Base-by-base conservation (phyloP, 2,888 invertebrate species). In the Lasioglossum marginatum region DNA sequence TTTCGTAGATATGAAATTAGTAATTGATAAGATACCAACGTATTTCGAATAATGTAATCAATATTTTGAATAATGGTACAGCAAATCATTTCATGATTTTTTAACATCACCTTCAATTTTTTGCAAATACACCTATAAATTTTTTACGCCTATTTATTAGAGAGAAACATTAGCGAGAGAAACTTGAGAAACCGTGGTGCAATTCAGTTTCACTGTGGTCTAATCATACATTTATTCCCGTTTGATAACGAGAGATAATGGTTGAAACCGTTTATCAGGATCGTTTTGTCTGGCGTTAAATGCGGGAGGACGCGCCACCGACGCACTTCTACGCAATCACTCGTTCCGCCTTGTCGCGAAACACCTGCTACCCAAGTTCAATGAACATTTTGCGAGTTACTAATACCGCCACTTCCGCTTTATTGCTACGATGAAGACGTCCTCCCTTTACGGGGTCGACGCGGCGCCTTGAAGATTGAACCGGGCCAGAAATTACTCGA, bases 381-480 rank as follows among this genome's bases (percentile, higher is more conserved):
- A 76, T 77, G 84, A 73, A 79, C 81, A 76, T 75, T 79, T 82
- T 60, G 71, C 57, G 76, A 82, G 82, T 82, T 81, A 77, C 82
- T 81, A 87, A 87, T 87, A 82, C 75, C 81, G 60, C 77, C 63
- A 80, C 76, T 87, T 79, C 81, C 84, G 75, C 79, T 76, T 82
- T 84, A 87, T 84, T 80, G 77, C 77, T 43, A 10, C 82, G 87
- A 80, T 82, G 87, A 87, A 87, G 87, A 88, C 70, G 68, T 78
- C 78, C 74, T 74, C 76, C 74, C 74, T 81, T 79, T 80, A 84
- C 79, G 78, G 70, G 75, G 12, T 10, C 23, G 23, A 19, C 12
- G 63, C 5, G 72, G 72, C 63, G 34, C 37, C 31, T 52, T 34
- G 84, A 82, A 88, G 85, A 88, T 85, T 82, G 82, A 83, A 85